These are phyloP conservation scores for Aricia artaxerxes DNA, from an alignment of 2,888 invertebrate species.

Conservation along the genomic window DNA sequence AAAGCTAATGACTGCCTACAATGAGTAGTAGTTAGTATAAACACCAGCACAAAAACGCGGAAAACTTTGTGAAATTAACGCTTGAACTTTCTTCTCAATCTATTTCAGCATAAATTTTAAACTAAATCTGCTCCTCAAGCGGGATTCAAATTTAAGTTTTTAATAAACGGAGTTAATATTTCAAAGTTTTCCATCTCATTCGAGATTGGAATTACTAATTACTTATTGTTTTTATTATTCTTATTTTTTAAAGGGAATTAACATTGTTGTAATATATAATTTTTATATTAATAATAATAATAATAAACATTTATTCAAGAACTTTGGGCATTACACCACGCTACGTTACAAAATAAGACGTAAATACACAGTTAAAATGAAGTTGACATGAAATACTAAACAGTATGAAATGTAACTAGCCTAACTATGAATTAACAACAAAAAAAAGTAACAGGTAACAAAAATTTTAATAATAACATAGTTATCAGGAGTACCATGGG, in stretches of 20 bases:
- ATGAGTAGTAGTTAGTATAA: neutral
- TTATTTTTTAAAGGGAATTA: neutral
- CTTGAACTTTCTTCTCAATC: slow-evolving; percentile 24
- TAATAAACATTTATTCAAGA: no score
- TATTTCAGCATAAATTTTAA: slow-evolving; percentile 22
- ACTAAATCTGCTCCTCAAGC: slow-evolving; percentile 28
- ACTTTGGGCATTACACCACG: no score
- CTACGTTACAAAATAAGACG: no score
- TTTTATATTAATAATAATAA: no score
- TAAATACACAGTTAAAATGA: no score
- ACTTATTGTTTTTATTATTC: slow-evolving; percentile 5
- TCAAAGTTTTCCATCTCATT: slow-evolving; percentile 32
- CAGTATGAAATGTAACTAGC: no score
- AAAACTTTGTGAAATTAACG: slow-evolving; percentile 18
- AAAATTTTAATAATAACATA: no score
- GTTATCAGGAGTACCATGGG: no score
- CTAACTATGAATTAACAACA: no score
- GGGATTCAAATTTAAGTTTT: slow-evolving; percentile 32
- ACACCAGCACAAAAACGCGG: neutral
- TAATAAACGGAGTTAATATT: slow-evolving; percentile 29
- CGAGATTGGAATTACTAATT: slow-evolving; percentile 10
- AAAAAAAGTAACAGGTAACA: no score
- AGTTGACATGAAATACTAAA: no score
- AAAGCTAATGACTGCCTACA: neutral
- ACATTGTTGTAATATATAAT: neutral